Percentiles rank a stretch among this genome's conserved stretches.
Conservation (phyloP, 2,113 vertebrate genomes). For the Urocolius indicus region DNA sequence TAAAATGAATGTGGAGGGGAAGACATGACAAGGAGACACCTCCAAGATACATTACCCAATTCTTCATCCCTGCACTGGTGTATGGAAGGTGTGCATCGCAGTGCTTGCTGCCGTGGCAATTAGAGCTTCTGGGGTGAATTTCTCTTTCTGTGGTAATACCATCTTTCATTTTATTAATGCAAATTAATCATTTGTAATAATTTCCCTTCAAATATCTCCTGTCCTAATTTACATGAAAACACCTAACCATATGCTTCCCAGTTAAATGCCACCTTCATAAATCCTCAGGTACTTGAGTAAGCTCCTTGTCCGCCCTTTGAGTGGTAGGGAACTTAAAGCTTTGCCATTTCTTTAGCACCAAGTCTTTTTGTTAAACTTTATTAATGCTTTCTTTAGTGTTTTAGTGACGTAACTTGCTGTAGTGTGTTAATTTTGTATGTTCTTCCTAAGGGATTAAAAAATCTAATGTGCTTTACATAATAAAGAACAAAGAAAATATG, state of each 20-base stretch:
- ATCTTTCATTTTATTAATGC: background rate
- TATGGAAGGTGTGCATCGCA: rapidly evolving
- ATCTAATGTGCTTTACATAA: background rate
- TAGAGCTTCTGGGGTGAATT: background rate
- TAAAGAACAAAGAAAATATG: background rate
- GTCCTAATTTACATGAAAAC: background rate
- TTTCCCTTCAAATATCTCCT: background rate
- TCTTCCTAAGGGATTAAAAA: background rate
- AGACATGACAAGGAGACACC: background rate
- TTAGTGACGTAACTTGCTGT: background rate
- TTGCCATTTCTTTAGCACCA: background rate
- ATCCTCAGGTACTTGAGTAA: background rate
- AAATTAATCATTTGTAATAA: background rate
- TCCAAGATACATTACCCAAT: background rate
- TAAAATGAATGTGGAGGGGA: background rate
- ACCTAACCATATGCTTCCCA: background rate
- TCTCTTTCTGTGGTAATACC: background rate
- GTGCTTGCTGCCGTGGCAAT: background rate
- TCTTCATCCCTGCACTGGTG: rapidly evolving
- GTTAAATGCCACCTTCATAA: rapidly evolving
- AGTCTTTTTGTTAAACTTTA: background rate
- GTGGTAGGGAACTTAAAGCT: background rate
- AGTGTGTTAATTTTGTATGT: background rate
- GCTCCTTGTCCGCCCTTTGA: background rate
- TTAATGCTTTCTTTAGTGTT: background rate